phyloP scores from a whole-genome alignment of 2,888 invertebrate species.

The Lymantria dispar region DNA sequence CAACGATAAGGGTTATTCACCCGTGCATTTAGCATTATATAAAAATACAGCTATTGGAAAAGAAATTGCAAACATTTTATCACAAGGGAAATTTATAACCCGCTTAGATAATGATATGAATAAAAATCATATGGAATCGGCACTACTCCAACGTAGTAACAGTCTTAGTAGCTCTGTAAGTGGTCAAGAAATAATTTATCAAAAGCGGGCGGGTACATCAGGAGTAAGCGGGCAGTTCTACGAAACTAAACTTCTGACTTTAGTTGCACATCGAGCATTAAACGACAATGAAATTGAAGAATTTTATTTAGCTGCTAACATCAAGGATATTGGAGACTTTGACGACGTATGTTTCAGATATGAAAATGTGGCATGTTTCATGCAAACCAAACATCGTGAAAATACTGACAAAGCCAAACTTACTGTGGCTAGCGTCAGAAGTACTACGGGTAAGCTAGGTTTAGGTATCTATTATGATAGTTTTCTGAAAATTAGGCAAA shows the following conservation, averaged over 20 bases:
- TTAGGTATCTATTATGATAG: slow-evolving; percentile 42
- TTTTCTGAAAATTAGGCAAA: slow-evolving; percentile 38
- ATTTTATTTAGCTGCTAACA: slow-evolving; percentile 41
- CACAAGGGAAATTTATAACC: background rate
- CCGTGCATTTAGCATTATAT: slow-evolving; percentile 21
- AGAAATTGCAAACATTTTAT: slow-evolving; percentile 18
- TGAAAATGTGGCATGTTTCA: slow-evolving; percentile 33
- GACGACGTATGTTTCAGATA: slow-evolving; percentile 44
- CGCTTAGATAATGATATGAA: background rate
- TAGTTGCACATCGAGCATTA: slow-evolving; percentile 36
- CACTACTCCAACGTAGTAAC: background rate
- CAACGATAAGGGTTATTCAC: slow-evolving; percentile 16
- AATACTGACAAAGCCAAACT: slow-evolving; percentile 34
- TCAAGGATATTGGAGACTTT: slow-evolving; percentile 40
- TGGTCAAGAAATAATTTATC: slow-evolving; percentile 8
- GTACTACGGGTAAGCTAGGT: slow-evolving; percentile 30
- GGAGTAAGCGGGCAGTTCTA: slow-evolving; percentile 33
- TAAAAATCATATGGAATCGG: background rate
- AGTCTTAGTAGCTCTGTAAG: background rate
- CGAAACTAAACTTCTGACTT: slow-evolving; percentile 39
- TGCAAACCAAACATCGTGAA: slow-evolving; percentile 45
- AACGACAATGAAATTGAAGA: slow-evolving; percentile 32
- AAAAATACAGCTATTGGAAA: slow-evolving; percentile 14
- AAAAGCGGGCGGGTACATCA: slow-evolving; percentile 28
- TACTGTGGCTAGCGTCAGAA: slow-evolving; percentile 31